Base-by-base conservation (phyloP, 2,888 invertebrate species). In the Periphyllus acericola region DNA sequence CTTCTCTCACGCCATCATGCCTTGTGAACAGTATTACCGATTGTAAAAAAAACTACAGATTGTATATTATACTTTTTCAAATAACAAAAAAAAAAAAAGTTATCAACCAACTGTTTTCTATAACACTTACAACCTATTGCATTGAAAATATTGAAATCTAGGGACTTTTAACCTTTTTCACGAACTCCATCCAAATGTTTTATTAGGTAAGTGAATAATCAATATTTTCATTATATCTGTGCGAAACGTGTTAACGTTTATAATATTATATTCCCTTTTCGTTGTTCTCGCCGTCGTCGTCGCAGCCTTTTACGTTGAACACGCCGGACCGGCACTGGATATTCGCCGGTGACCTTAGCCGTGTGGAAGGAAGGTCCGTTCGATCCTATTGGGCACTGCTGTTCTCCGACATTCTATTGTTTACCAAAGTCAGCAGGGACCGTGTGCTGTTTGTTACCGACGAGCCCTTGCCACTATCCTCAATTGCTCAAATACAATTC, bases 311-410 rank as follows among this genome's bases (percentile, higher is more conserved):
- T 91, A 95, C 95, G 84, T 92, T 97, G 91, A 95, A 95, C 91
- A 95, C 95, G 90, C 95, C 96, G 83, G 96, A 96, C 46, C 93
- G 97, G 83, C 96, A 96, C 92, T 97, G 97, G 97, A 95, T 97
- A 89, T 97, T 97, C 90, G 97, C 96, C 9, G 96, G 97, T 0
- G 96, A 97, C 90, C 92, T 97, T 52, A 95, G 95, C 21, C 93
- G 96, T 89, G 95, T 96, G 2, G 97, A 97, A 92, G 96, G 96
- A 0, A 93, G 96, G 78, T 94, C 95, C 3, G 93, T 96, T 46
- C 94, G 96, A 89, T 96, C 96, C 0, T 96, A 96, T 91, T 97
- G 97, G 97, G 96, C 96, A 0, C 92, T 97, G 89, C 93, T 97
- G 78, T 96, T 97, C 91, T 96, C 95, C 90, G 97, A 97, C 91